A percentile compares a stretch with the other conserved stretches of the same genome.
phyloP scores from a whole-genome alignment of 1,140 invertebrate genomes.

The Polypedilum vanderplanki region DNA sequence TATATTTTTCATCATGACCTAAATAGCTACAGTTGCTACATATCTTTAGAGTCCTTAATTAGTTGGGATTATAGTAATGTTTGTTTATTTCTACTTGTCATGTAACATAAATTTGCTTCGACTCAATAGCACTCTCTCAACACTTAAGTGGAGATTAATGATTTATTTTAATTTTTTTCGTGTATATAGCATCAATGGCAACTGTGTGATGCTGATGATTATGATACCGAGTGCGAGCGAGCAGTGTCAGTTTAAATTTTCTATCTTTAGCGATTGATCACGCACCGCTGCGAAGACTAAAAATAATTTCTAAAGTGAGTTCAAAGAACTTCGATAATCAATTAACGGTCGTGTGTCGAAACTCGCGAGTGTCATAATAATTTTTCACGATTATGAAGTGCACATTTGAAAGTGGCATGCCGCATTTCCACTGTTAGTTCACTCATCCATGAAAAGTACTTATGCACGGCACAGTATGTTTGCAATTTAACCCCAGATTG shows the following conservation, averaged over 20 bases:
- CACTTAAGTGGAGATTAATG: not conserved
- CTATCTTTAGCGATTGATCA: conserved; percentile 6
- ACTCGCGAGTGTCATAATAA: not conserved
- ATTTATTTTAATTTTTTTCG: not conserved
- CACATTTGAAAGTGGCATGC: not conserved
- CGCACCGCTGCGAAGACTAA: not conserved
- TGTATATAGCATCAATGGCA: too few relatives aligned
- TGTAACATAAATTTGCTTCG: not conserved
- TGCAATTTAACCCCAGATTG: not conserved
- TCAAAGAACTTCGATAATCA: not conserved
- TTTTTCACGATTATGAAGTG: not conserved
- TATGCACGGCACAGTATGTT: not conserved
- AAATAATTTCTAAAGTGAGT: conserved; percentile 7
- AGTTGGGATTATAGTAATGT: conserved; percentile 1
- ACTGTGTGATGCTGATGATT: not conserved
- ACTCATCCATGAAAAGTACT: not conserved
- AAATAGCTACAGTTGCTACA: not conserved
- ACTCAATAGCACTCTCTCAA: not conserved
- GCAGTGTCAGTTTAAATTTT: not conserved
- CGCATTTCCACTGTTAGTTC: not conserved
- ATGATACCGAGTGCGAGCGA: not conserved
- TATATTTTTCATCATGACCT: not conserved
- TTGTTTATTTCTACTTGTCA: conserved; percentile 1
- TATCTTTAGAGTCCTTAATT: not conserved
- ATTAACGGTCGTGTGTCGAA: not conserved